A percentile compares a stretch with the other conserved stretches of the same genome.
These are phyloP conservation scores for Drosophila cracens DNA, from an alignment of 2,888 invertebrate species.

Conservation along the genomic window DNA sequence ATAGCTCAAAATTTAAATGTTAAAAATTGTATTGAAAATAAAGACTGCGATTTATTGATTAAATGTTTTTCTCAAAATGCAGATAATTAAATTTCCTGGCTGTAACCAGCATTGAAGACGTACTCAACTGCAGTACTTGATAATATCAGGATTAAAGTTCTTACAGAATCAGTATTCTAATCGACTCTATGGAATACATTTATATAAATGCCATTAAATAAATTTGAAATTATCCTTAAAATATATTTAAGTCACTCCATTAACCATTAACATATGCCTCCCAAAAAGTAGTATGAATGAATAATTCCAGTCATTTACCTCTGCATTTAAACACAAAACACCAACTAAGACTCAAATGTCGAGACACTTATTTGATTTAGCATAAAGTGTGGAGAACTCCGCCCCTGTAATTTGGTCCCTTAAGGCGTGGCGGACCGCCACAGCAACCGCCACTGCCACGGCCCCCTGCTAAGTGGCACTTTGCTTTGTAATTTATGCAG, in stretches of 20 bases:
- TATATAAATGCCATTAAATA: background rate
- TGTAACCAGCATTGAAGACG: background rate
- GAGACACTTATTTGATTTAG: slow-evolving; percentile 67
- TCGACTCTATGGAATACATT: background rate
- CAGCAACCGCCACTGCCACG: slow-evolving; percentile 7
- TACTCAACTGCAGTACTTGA: background rate
- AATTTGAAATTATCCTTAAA: background rate
- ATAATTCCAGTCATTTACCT: slow-evolving; percentile 42
- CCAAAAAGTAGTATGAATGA: slow-evolving; percentile 20
- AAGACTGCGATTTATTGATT: background rate
- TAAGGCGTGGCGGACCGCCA: slow-evolving; percentile 32
- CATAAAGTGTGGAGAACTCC: slow-evolving; percentile 53
- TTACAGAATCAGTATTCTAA: background rate
- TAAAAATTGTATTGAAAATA: background rate
- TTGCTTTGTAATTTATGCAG: slow-evolving; percentile 77
- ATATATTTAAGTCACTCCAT: slow-evolving; percentile 1
- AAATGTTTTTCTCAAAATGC: background rate
- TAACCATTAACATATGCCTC: slow-evolving; percentile 22
- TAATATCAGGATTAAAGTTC: background rate
- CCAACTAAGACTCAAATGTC: slow-evolving; percentile 25
- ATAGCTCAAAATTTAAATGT: background rate
- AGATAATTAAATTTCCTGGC: background rate
- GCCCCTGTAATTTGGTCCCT: slow-evolving; percentile 57
- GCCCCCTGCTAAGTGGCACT: slow-evolving; percentile 60
- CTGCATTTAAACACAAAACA: slow-evolving; percentile 51